Evolutionary conservation across 2,113 vertebrate genomes (phyloP).

Genomic region (Megaptera novaeangliae): DNA sequence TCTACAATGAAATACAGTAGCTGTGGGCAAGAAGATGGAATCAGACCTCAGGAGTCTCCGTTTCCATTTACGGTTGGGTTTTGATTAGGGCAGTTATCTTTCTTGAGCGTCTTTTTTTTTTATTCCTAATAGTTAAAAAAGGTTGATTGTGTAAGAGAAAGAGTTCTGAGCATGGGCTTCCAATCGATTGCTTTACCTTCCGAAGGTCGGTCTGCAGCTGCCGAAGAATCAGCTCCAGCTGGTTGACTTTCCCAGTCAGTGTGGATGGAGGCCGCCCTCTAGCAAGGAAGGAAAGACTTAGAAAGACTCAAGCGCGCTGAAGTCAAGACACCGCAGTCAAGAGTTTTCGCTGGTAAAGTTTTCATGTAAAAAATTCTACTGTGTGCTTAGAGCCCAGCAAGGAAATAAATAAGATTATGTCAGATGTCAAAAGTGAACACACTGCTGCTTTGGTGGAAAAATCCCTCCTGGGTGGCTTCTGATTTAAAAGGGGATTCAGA

Average conservation of each 20-base stretch:
- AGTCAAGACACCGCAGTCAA: background rate
- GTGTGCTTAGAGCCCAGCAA: background rate
- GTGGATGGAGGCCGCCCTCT: conserved; percentile 87
- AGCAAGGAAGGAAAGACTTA: conserved; percentile 13
- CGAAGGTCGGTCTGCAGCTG: conserved; percentile 95
- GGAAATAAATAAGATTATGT: background rate
- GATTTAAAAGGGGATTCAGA: background rate
- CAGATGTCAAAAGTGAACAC: background rate
- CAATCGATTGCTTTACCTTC: conserved; percentile 82
- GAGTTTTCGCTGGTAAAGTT: background rate
- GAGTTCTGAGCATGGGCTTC: rapidly evolving
- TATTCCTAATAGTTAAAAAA: background rate
- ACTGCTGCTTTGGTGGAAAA: background rate
- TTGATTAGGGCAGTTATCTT: background rate
- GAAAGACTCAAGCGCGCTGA: background rate
- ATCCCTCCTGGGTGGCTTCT: background rate
- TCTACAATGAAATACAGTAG: background rate
- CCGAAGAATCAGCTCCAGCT: conserved; percentile 94
- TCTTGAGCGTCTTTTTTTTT: background rate
- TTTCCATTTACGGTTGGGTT: background rate
- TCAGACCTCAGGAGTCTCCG: background rate
- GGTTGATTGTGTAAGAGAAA: no score
- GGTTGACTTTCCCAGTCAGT: conserved; percentile 97
- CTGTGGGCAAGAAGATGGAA: background rate
- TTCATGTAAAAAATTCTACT: background rate